phyloP scores from a whole-genome alignment of 2,113 vertebrate species.

The Rhagologus leucostigma region DNA sequence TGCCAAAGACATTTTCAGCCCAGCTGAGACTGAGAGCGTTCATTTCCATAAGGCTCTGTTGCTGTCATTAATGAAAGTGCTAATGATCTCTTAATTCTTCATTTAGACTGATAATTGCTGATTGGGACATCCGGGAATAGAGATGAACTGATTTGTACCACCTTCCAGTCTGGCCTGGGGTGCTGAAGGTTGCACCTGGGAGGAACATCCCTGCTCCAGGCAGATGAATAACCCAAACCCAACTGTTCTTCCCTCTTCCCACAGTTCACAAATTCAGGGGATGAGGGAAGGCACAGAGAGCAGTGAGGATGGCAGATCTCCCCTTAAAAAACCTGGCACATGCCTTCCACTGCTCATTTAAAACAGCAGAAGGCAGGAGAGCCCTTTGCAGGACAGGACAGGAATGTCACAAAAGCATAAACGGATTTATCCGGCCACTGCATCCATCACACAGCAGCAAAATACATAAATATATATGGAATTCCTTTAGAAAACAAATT shows the following conservation, averaged over 20 bases:
- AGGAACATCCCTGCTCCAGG: neutral
- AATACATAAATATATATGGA: neutral
- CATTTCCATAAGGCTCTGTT: neutral
- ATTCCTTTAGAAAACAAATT: neutral
- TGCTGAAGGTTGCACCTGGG: neutral
- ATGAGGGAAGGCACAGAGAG: neutral
- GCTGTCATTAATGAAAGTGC: neutral
- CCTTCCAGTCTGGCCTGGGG: neutral
- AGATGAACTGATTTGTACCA: neutral
- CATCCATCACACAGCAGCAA: neutral
- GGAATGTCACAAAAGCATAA: neutral
- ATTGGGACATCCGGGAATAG: neutral
- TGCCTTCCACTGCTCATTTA: neutral
- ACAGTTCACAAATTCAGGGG: neutral
- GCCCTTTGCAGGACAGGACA: neutral
- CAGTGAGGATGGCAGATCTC: fast-evolving
- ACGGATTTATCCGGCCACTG: neutral
- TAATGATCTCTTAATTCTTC: conserved; percentile 37
- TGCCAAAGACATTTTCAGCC: neutral
- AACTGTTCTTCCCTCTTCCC: neutral
- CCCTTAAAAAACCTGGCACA: neutral
- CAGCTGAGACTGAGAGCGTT: neutral
- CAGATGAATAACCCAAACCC: neutral
- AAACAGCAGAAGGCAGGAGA: neutral
- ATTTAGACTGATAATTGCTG: neutral